Evolutionary conservation across 2,113 vertebrate species (phyloP), one percentile per base, ranked within the genome.

Genomic region (Orcinus orca): DNA sequence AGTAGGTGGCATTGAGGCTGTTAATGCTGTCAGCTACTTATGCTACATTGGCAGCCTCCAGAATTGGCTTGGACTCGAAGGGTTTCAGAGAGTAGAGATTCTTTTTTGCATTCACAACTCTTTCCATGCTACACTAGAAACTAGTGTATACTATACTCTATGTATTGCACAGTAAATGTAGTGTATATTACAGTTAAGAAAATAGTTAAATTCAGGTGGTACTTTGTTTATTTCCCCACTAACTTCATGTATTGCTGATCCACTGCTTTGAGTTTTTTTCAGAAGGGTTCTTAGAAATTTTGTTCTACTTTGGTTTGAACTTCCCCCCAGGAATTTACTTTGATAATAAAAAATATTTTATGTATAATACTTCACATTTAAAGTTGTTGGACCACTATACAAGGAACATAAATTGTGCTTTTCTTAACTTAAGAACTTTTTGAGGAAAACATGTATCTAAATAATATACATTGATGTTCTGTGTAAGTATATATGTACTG

Each of bases 241-340:
- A 53, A 18, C 2, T 36, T 93, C 7, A 81, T 77, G 18, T 74
- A 81, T 67, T 71, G 25, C 53, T 92, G 21, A 41, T 92, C 44
- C 8, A 87, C 2, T 63, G 15, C 14, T 94, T 87, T 67, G 6
- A 73, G 4, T 38, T 94, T 90, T 94, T 74, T 25, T 38, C 21
- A 62, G 17, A 79, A 82, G 1, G 1, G 23, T 88, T 8, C 13
- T 90, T 58, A 92, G 8, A 96, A 73, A 81, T 94, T 82, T 77
- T 58, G 6, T 26, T 90, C 93, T 82, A 83, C 14, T 81, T 85
- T 92, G 23, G 5, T 65, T 93, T 95, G 47, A 4, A 92, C 96
- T 79, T 67, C 26, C 21, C 21, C 15, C 25, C 6, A 62, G 55
- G 31, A 90, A 90, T 84, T 94, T 87, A 15, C 0, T 87, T 79